These are phyloP conservation scores for Pachymerium ferrugineum DNA, from an alignment of 2,888 invertebrate genomes.

Conservation along the genomic window DNA sequence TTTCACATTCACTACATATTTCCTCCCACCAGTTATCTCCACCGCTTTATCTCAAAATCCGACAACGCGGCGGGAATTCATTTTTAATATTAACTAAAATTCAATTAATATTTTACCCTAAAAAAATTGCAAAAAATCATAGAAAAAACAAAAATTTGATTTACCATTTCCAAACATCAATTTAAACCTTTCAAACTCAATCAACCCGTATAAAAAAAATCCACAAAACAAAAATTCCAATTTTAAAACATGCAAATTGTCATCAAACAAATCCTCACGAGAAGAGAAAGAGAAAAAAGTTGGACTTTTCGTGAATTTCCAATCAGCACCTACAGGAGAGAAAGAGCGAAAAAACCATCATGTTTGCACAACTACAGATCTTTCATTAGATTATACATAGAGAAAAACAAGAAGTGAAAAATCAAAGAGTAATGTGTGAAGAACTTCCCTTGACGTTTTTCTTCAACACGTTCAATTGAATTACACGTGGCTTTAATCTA, in stretches of 20 bases:
- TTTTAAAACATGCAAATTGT: not conserved
- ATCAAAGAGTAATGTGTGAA: not conserved
- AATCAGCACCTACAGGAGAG: no score
- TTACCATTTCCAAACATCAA: no score
- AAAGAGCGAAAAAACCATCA: not conserved
- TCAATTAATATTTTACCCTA: no score
- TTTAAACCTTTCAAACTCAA: no score
- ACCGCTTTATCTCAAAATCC: no score
- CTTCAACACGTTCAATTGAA: not conserved
- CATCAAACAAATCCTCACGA: not conserved
- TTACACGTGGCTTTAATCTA: not conserved
- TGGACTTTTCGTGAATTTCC: not conserved
- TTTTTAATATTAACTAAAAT: no score
- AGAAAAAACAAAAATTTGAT: no score
- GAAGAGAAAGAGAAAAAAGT: not conserved
- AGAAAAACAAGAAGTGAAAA: not conserved
- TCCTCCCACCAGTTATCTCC: no score
- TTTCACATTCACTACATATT: no score
- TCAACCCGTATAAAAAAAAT: no score
- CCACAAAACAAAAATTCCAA: not conserved
- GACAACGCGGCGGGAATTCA: no score
- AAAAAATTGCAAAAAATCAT: no score
- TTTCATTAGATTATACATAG: not conserved
- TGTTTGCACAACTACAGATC: not conserved
- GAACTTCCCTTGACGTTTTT: not conserved